Evolutionary conservation across 2,888 invertebrate genomes (phyloP), one percentile per base, ranked within the genome.

Genomic region (Pollenia angustigena): DNA sequence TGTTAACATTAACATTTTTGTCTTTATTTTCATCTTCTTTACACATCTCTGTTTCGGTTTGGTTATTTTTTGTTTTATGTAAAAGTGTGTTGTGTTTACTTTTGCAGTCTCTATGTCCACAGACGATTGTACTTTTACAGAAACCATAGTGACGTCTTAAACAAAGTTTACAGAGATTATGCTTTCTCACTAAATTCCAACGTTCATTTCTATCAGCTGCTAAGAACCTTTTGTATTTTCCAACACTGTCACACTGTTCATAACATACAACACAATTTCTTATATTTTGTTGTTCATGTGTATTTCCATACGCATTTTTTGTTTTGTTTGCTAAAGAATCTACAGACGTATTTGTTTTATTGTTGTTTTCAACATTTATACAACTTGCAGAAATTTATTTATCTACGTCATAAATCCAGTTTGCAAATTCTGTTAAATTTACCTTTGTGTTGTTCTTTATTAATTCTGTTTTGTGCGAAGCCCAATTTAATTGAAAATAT

Each of bases 401-500:
- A 14, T 66, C 64, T n/a, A 72, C 64, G 14, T 72, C 64, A 12
- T 58, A 79, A 50, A 79, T 68, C 68, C 68, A 79, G 48, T 68
- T 68, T n/a, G 58, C 58, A 54, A 79, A 69, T 50, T 79, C 79
- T 69, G 58, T 58, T 58, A 79, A 58, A 10, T 79, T 79, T 60
- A 14, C 42, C 8, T 48, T 60, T 42, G 48, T 69, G 8, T 69
- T 79, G 9, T 60, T 48, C 16, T 79, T 60, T 68, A 68, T 69
- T 40, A 69, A 48, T 69, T 79, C n/a, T 40, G 12, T 69, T 48
- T 50, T 79, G 56, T 50, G 69, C 32, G 32, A 3, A 9, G 60
- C 79, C 79, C 79, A 78, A n/a, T 68, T 18, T 12, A 68, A 52
- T 12, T 68, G 78, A 16, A 74, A 66, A 48, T 58, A 40, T 48